phyloP scores from a whole-genome alignment of 2,113 vertebrate genomes.

The Hymenochirus boettgeri region DNA sequence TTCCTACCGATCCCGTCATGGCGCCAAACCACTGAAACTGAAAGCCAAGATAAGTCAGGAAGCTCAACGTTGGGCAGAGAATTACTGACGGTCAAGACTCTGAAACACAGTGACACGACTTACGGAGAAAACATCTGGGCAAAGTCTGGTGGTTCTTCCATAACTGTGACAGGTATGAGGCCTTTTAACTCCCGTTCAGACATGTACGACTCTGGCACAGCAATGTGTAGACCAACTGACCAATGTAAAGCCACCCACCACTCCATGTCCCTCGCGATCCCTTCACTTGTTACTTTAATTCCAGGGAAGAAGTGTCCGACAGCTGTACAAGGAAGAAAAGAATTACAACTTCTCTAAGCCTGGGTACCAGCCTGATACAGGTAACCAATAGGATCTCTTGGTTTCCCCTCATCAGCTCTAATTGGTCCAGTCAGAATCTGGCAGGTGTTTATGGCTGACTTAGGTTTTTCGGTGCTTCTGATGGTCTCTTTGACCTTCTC shows the following conservation, averaged over 20 bases:
- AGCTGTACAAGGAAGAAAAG: conserved; percentile 44
- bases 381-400: background rate
- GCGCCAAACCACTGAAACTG: conserved; percentile 39
- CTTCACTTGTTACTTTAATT: too few relatives aligned
- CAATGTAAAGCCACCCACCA: too few relatives aligned
- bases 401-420: too few relatives aligned
- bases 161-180: conserved; percentile 47
- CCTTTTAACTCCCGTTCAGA: too few relatives aligned
- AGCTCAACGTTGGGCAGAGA: conserved; percentile 44
- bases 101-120: conserved; percentile 39
- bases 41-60: conserved; percentile 30
- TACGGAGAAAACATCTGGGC: conserved; percentile 46
- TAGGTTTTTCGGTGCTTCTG: too few relatives aligned
- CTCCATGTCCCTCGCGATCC: too few relatives aligned
- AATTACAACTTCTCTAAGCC: conserved; percentile 46
- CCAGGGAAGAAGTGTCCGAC: conserved; percentile 44
- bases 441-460: too few relatives aligned
- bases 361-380: conserved; percentile 40
- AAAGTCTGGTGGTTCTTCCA: conserved; percentile 29
- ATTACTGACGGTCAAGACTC: conserved; percentile 16
- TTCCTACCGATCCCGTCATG: conserved; percentile 33
- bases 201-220: too few relatives aligned
- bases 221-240: too few relatives aligned
- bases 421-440: too few relatives aligned
- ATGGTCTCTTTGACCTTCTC: background rate